These are phyloP conservation scores for Macrosoma leucophasiata DNA, from an alignment of 2,888 invertebrate species.

Conservation along the genomic window DNA sequence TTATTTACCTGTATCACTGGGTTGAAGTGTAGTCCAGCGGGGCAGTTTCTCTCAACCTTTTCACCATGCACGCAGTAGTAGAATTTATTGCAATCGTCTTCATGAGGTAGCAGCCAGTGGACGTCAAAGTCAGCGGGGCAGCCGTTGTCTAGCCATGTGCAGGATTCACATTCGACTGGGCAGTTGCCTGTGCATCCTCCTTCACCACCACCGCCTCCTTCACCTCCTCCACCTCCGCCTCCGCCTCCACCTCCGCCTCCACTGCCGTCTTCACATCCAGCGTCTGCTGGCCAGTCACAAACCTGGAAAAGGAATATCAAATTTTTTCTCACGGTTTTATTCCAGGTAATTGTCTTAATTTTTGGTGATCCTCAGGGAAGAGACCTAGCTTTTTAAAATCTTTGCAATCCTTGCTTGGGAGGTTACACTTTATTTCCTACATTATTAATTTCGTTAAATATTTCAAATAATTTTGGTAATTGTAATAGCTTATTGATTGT, in stretches of 20 bases:
- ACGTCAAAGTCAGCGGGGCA: slow-evolving; percentile 39
- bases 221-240: slow-evolving; percentile 5
- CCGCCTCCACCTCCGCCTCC: no score
- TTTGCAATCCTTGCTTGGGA: no score
- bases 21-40: slow-evolving; percentile 36
- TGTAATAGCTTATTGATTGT: no score
- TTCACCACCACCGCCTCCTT: slow-evolving; percentile 8
- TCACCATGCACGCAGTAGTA: slow-evolving; percentile 40
- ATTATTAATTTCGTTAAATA: no score
- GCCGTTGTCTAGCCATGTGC: slow-evolving; percentile 39
- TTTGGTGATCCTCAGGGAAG: no score
- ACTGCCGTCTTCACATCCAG: slow-evolving; percentile 8
- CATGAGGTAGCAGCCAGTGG: slow-evolving; percentile 40
- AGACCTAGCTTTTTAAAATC: no score
- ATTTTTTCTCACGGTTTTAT: no score
- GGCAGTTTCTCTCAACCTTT: slow-evolving; percentile 33
- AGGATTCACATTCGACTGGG: no score
- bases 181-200: no score
- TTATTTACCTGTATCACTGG: slow-evolving; percentile 33
- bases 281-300: slow-evolving; percentile 29
- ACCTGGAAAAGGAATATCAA: slow-evolving; percentile 27
- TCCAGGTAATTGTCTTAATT: no score
- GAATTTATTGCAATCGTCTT: slow-evolving; percentile 38
- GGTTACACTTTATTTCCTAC: no score
- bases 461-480: no score